Evolutionary conservation across 2,888 invertebrate genomes (phyloP), one percentile per base, ranked within the genome.

Genomic region (Pseudococcus longispinus): DNA sequence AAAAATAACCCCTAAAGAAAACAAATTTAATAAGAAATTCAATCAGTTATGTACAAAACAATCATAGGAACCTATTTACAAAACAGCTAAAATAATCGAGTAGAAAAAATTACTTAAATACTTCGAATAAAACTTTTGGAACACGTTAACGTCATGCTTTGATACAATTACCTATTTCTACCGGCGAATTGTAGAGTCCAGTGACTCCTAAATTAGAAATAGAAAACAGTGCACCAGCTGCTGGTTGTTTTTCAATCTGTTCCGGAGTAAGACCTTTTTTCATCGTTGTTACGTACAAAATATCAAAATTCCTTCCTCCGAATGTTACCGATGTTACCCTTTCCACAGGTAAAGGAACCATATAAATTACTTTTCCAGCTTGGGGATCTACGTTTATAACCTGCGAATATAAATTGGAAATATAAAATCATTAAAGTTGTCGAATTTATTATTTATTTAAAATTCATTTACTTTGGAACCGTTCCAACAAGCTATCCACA

Each of bases 261-360:
- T 91, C 91, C 0, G 91, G 91, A 0, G 89, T 90, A 44, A 92
- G 89, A 0, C 91, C 92, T 0, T 90, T 88, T 5, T 90, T 90
- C 87, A 93, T 93, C 0, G 93, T 93, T 0, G 95, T 95, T 0
- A 95, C 94, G 89, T 93, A 95, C 23, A 95, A 90, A 65, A 93
- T 93, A 83, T 94, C 93, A 80, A 93, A 91, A 88, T 93, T 92
- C 2, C 92, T 91, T 0, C 95, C 95, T 1, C 95, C 95, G 91
- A 94, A 95, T 89, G 93, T 92, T 0, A 94, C 94, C 11, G 95
- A 95, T 0, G 95, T 94, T 5, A 94, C 92, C 88, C 92, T 92
- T 13, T 91, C 91, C 0, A 91, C 93, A 0, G 94, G 94, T 29
- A 95, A 89, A 65, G 92, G 91, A 86, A 95, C 91, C 77, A 92